Percentiles rank a stretch among this genome's conserved stretches.
Conservation (phyloP, 2,888 invertebrate genomes). For the Macrosiphum euphorbiae region DNA sequence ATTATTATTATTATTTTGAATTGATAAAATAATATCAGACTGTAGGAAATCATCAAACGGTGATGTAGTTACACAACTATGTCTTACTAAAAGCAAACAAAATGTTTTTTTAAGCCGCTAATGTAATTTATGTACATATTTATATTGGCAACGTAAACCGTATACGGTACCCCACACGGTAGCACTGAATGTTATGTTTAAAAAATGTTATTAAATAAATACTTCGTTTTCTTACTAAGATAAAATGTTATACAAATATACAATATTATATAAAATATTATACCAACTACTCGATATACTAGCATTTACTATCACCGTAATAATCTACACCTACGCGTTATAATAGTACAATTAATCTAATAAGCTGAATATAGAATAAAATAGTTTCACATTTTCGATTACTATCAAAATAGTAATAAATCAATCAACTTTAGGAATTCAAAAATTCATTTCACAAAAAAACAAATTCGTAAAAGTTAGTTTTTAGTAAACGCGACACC, state of each 20-base stretch:
- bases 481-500: neutral
- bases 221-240: neutral
- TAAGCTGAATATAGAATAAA: neutral
- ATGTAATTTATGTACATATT: neutral
- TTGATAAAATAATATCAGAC: neutral
- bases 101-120: neutral
- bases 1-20: neutral
- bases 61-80: neutral
- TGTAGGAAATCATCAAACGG: neutral
- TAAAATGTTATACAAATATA: neutral
- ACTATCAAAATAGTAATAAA: neutral
- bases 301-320: neutral
- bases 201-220: neutral
- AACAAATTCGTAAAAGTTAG: neutral
- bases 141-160: conserved; percentile 1
- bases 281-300: neutral
- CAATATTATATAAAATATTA: neutral
- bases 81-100: conserved; percentile 16
- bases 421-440: neutral
- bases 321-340: neutral
- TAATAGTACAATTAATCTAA: neutral
- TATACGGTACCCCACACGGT: neutral
- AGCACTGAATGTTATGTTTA: neutral
- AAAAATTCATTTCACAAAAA: neutral
- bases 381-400: neutral